Evolutionary conservation across 2,113 vertebrate species (phyloP).

Genomic region (Raja brachyura): DNA sequence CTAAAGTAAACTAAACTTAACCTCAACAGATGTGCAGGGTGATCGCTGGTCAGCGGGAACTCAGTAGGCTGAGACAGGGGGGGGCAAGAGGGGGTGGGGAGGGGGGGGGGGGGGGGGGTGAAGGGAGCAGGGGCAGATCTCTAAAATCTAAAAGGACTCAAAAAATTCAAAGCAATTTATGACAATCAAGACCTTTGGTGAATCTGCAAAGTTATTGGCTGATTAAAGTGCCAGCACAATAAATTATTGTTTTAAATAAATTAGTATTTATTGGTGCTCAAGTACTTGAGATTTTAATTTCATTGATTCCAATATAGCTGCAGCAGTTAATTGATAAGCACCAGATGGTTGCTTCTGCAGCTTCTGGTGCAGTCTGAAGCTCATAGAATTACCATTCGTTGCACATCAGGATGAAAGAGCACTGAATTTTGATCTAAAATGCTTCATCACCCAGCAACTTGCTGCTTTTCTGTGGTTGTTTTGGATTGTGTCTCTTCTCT

Average conservation of each 20-base stretch:
- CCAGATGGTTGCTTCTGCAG: background rate
- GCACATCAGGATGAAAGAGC: background rate
- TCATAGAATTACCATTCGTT: background rate
- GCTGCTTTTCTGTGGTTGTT: background rate
- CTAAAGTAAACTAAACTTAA: too few species aligned
- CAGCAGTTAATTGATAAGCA: background rate
- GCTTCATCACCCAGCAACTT: background rate
- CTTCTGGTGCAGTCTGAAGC: background rate
- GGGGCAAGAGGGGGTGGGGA: too few species aligned
- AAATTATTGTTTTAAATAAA: constrained; percentile 19
- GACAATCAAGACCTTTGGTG: background rate
- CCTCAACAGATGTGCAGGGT: too few species aligned
- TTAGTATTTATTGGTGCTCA: background rate
- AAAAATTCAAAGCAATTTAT: background rate
- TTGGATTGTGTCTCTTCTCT: background rate
- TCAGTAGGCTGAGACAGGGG: too few species aligned
- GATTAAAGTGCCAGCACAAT: background rate
- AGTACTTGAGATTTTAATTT: background rate
- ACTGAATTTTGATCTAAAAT: constrained; percentile 25
- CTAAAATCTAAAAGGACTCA: background rate
- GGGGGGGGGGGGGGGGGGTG: too few species aligned
- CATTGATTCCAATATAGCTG: background rate
- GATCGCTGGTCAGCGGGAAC: too few species aligned
- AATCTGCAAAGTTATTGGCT: background rate
- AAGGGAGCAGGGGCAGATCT: too few species aligned